Conservation (phyloP, 2,888 invertebrate species). For the Cyclophora albipunctata region DNA sequence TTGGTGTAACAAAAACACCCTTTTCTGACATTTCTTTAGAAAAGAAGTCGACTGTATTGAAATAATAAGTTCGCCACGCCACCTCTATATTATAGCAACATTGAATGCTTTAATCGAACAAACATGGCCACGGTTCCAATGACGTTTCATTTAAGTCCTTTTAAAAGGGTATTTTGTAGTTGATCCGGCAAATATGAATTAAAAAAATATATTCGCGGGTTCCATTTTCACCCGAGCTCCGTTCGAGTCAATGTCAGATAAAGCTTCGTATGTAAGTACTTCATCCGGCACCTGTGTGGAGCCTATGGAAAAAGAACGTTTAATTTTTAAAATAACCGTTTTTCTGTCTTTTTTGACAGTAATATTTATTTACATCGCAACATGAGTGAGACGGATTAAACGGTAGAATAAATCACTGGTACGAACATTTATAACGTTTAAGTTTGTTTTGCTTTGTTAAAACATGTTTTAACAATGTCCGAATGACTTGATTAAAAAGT, state of each 20-base stretch:
- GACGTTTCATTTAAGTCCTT: too few species aligned
- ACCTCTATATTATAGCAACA: too few species aligned
- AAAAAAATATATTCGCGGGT: slow-evolving; percentile 14
- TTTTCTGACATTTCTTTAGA: too few species aligned
- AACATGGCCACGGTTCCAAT: slow-evolving; percentile 1
- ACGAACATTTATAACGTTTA: not conserved
- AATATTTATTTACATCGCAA: too few species aligned
- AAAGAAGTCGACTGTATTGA: too few species aligned
- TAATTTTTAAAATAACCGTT: slow-evolving; percentile 24
- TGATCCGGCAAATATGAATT: slow-evolving; percentile 17
- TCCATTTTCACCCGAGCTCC: slow-evolving; percentile 27
- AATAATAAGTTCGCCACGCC: too few species aligned
- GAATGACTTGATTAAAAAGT: too few species aligned
- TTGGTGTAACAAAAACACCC: too few species aligned
- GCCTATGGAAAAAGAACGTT: slow-evolving; percentile 23
- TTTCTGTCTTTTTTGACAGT: slow-evolving; percentile 1
- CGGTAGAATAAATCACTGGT: not conserved
- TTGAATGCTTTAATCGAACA: not conserved
- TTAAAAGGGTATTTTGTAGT: slow-evolving; percentile 9
- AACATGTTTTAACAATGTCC: too few species aligned
- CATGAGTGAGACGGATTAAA: too few species aligned
- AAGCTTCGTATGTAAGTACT: slow-evolving; percentile 38
- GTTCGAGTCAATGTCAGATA: slow-evolving; percentile 41
- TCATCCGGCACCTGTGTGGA: slow-evolving; percentile 43
- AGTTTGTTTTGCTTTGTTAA: too few species aligned